Conservation (phyloP, 2,113 vertebrate species). For the Nesospiza acunhae region DNA sequence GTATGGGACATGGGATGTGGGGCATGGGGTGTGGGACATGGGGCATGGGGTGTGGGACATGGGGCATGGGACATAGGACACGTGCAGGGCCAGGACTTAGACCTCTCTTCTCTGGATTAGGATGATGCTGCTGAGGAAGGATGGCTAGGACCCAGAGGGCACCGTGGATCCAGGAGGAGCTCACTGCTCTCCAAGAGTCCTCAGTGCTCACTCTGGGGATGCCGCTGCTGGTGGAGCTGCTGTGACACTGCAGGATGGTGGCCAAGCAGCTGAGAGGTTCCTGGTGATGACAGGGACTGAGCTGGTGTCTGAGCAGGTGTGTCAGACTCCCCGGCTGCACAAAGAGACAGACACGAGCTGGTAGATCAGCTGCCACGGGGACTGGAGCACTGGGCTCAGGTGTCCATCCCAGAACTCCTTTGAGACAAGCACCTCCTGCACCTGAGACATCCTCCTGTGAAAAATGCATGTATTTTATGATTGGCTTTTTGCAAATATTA, state of each 20-base stretch:
- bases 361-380: neutral
- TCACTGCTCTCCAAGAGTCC: neutral
- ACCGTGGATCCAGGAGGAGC: neutral
- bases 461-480: no score
- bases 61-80: no score
- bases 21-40: no score
- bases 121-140: no score
- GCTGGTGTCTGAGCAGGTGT: neutral
- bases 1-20: no score
- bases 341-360: accelerated
- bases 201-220: neutral
- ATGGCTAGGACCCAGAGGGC: no score
- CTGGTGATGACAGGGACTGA: neutral
- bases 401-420: neutral
- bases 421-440: accelerated
- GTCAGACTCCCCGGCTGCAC: accelerated
- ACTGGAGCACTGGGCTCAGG: neutral
- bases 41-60: no score
- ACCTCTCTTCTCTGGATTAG: no score
- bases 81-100: no score
- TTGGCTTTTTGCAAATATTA: no score
- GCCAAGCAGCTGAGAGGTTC: accelerated
- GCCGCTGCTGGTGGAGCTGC: neutral
- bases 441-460: accelerated
- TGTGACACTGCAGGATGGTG: neutral